phyloP scores from a whole-genome alignment of 2,888 invertebrate genomes.

The Drosophila quinaria region DNA sequence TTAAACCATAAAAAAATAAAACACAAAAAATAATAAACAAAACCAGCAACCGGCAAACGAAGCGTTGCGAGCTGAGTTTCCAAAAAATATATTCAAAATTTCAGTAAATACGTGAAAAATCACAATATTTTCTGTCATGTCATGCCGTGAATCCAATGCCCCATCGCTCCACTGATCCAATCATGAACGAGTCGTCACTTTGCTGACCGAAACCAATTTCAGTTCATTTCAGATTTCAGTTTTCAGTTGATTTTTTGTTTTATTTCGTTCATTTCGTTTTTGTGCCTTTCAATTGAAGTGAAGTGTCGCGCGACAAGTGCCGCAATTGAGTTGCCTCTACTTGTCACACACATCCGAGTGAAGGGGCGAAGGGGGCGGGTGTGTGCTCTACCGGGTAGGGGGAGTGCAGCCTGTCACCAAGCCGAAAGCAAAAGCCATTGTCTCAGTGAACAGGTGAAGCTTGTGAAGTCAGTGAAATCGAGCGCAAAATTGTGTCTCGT shows the following conservation, averaged over 20 bases:
- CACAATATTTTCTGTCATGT: slow-evolving; percentile 75
- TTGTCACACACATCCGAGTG: slow-evolving; percentile 54
- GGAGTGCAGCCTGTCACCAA: slow-evolving; percentile 61
- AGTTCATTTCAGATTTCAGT: slow-evolving; percentile 52
- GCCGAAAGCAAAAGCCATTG: slow-evolving; percentile 63
- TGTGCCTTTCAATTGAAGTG: slow-evolving; percentile 57
- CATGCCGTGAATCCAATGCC: slow-evolving; percentile 63
- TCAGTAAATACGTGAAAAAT: slow-evolving; percentile 63
- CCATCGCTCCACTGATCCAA: slow-evolving; percentile 47
- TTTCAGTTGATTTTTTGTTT: slow-evolving; percentile 9
- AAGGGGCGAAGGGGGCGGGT: not conserved
- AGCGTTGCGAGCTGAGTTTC: slow-evolving; percentile 35
- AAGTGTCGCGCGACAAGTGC: slow-evolving; percentile 78
- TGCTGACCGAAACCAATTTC: slow-evolving; percentile 47
- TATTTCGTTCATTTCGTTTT: slow-evolving; percentile 16
- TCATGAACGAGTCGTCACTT: slow-evolving; percentile 55
- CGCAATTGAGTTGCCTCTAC: slow-evolving; percentile 75
- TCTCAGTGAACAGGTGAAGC: slow-evolving; percentile 76
- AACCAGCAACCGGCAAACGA: slow-evolving; percentile 27
- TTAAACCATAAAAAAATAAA: slow-evolving; percentile 69
- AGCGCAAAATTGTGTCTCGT: slow-evolving; percentile 65
- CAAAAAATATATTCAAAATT: slow-evolving; percentile 53
- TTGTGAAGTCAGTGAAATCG: slow-evolving; percentile 69
- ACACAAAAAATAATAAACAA: slow-evolving; percentile 31
- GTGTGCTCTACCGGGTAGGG: not conserved